Percentiles rank a stretch among this genome's conserved stretches.
phyloP scores from a whole-genome alignment of 2,888 invertebrate species.

The Leuctra nigra region DNA sequence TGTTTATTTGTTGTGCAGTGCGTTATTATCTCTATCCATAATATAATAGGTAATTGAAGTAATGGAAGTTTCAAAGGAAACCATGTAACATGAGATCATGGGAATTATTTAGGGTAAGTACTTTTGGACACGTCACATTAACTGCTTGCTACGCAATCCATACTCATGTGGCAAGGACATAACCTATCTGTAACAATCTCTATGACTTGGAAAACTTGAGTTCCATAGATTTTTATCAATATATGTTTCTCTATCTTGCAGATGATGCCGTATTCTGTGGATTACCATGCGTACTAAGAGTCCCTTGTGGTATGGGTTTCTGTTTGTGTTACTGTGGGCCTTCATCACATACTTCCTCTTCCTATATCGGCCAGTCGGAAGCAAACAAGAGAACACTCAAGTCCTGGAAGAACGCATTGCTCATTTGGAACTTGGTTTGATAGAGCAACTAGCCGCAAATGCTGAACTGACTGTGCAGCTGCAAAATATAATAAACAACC shows the following conservation, averaged over 20 bases:
- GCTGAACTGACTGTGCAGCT: constrained; percentile 41
- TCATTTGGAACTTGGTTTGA: constrained; percentile 42
- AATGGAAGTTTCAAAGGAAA: no score
- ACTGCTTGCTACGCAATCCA: no score
- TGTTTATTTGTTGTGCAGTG: no score
- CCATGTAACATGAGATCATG: no score
- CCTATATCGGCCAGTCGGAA: constrained; percentile 42
- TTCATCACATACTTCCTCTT: constrained; percentile 48
- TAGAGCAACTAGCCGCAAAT: constrained; percentile 43
- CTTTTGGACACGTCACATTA: no score
- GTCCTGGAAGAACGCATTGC: constrained; percentile 34
- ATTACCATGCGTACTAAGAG: constrained; percentile 28
- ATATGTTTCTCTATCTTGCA: constrained; percentile 11
- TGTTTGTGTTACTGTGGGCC: constrained; percentile 47
- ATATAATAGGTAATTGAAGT: no score
- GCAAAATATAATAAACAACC: constrained; percentile 31
- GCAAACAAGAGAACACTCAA: constrained; percentile 31
- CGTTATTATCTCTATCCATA: no score
- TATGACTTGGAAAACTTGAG: no score
- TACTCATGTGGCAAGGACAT: no score
- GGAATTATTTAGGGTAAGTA: no score
- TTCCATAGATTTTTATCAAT: no score
- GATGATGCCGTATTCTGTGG: constrained; percentile 24
- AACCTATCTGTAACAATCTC: no score
- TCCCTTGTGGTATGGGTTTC: constrained; percentile 23